These are phyloP conservation scores for Aeoliscus strigatus DNA, from an alignment of 2,797 vertebrate genomes.

Conservation along the genomic window DNA sequence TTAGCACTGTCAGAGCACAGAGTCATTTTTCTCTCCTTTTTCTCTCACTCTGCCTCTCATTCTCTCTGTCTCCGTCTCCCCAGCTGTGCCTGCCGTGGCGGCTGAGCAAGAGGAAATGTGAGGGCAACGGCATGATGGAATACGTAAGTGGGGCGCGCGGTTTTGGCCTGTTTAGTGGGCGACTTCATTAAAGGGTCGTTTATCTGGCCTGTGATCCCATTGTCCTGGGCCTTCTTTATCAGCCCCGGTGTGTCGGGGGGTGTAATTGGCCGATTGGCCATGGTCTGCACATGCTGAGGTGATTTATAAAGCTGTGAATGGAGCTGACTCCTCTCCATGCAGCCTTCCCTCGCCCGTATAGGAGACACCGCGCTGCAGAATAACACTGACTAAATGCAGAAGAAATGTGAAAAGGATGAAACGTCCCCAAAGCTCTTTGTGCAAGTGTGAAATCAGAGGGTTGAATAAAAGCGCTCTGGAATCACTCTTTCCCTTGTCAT, in stretches of 20 bases:
- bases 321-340: constrained; percentile 81
- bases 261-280: constrained; percentile 99
- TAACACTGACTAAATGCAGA: constrained; percentile 77
- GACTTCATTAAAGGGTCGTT: constrained; percentile 83
- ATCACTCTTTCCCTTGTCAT: constrained; percentile 74
- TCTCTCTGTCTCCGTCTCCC: constrained; percentile 72
- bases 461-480: constrained; percentile 70
- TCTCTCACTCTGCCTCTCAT: constrained; percentile 87
- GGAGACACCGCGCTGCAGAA: constrained; percentile 65
- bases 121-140: constrained; percentile 99
- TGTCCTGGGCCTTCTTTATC: constrained; percentile 76
- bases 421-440: constrained; percentile 93
- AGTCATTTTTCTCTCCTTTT: constrained; percentile 95
- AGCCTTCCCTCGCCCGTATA: constrained; percentile 75
- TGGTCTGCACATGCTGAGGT: constrained; percentile 82
- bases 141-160: constrained; percentile 93
- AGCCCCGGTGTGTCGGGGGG: constrained; percentile 89
- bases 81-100: constrained; percentile 95
- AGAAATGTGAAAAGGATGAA: constrained; percentile 99
- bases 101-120: constrained; percentile 98
- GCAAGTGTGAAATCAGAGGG: constrained; percentile 94
- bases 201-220: constrained; percentile 82
- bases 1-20: constrained; percentile 66
- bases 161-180: constrained; percentile 82
- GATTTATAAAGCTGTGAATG: constrained; percentile 99